A percentile compares a stretch with the other conserved stretches of the same genome.
These are phyloP conservation scores for Euschistus heros DNA, from an alignment of 1,140 invertebrate species.

Conservation along the genomic window DNA sequence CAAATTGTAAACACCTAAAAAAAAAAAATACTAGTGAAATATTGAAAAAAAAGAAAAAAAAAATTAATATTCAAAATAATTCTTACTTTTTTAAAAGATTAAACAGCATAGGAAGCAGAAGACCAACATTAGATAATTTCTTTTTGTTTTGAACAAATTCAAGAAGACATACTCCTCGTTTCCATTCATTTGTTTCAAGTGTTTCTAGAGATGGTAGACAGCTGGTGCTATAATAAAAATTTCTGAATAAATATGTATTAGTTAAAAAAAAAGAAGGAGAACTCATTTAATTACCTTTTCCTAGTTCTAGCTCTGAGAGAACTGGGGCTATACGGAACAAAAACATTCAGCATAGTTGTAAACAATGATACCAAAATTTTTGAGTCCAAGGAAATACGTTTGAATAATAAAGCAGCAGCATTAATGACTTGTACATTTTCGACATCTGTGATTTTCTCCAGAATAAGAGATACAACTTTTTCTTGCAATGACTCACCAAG, in stretches of 20 bases:
- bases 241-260: not conserved
- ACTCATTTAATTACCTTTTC: slow-evolving; percentile 1
- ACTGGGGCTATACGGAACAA: slow-evolving; percentile 1
- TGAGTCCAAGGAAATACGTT: slow-evolving; percentile 55
- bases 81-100: slow-evolving; percentile 58
- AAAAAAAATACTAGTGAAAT: slow-evolving; percentile 12
- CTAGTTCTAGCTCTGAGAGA: not conserved
- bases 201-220: slow-evolving; percentile 38
- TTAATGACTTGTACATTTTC: slow-evolving; percentile 42
- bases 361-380: slow-evolving; percentile 49
- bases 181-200: slow-evolving; percentile 57
- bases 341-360: slow-evolving; percentile 39
- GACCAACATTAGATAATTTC: slow-evolving; percentile 51
- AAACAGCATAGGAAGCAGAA: slow-evolving; percentile 63
- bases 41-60: not conserved
- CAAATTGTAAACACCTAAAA: slow-evolving; percentile 56
- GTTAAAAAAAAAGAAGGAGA: not conserved
- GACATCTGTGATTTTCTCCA: slow-evolving; percentile 37
- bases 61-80: not conserved
- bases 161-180: slow-evolving; percentile 60
- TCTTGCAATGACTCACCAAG: slow-evolving; percentile 28
- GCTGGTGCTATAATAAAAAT: slow-evolving; percentile 8
- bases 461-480: slow-evolving; percentile 34
- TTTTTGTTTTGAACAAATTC: slow-evolving; percentile 79
- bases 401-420: slow-evolving; percentile 50